Percentiles rank a stretch among this genome's conserved stretches.
Evolutionary conservation across 2,888 invertebrate genomes (phyloP).

Genomic region (Trichogramma dendrolimi): DNA sequence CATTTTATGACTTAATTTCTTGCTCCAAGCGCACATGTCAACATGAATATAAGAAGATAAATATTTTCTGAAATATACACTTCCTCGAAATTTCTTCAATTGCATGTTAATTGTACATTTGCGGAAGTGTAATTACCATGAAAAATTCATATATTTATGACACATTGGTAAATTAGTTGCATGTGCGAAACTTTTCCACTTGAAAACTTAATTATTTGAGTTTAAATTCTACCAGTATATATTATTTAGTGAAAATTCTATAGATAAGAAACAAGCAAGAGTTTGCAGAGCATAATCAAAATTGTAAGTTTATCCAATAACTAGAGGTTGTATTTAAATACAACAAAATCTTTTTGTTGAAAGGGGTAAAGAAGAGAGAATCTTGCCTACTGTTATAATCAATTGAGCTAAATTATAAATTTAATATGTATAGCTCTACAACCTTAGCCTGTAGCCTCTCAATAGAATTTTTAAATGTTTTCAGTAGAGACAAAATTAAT

Average conservation of each 20-base stretch:
- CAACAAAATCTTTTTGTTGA: conserved; percentile 17
- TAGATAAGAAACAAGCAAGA: conserved; percentile 24
- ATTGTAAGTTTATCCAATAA: conserved; percentile 25
- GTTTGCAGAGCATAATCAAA: conserved; percentile 23
- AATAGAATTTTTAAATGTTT: conserved; percentile 43
- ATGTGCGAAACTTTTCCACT: no score
- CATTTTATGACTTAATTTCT: no score
- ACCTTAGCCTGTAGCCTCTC: conserved; percentile 53
- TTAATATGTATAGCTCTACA: conserved; percentile 48
- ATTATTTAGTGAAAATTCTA: conserved; percentile 16
- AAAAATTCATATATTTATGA: no score
- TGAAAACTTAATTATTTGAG: no score
- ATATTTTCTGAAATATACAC: no score
- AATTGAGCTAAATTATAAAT: neutral
- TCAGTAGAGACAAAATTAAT: neutral
- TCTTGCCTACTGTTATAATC: conserved; percentile 20
- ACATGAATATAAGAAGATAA: no score
- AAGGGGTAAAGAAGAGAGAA: conserved; percentile 30
- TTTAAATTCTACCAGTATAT: no score
- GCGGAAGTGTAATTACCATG: no score
- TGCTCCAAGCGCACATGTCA: no score
- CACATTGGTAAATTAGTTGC: no score
- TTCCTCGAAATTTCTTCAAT: no score
- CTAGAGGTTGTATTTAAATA: conserved; percentile 19
- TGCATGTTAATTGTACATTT: no score